Percentiles rank a stretch among this genome's conserved stretches.
phyloP scores from a whole-genome alignment of 2,113 vertebrate genomes.

The Zapus hudsonius region DNA sequence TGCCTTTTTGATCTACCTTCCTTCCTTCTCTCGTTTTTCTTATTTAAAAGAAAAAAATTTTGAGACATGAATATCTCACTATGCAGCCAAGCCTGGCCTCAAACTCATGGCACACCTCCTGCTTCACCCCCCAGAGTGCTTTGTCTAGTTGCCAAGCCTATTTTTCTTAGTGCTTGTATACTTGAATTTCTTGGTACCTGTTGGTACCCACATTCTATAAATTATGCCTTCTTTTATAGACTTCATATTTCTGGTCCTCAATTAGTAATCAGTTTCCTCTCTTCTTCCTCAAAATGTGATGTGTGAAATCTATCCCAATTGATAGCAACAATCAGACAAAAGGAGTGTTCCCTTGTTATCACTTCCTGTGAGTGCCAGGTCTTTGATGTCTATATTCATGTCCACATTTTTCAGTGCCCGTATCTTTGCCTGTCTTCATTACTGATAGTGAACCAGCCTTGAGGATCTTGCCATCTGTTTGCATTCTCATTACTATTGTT shows the following conservation, averaged over 20 bases:
- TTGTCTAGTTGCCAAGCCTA: neutral
- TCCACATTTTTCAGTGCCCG: neutral
- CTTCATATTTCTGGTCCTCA: neutral
- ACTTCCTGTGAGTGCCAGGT: neutral
- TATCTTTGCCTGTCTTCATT: neutral
- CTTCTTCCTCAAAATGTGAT: conserved; percentile 13
- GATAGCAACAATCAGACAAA: neutral
- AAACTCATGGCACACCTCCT: neutral
- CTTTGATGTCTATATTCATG: neutral
- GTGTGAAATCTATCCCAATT: neutral
- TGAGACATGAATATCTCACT: no score
- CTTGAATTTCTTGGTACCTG: neutral
- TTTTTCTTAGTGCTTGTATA: neutral
- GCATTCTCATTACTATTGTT: neutral
- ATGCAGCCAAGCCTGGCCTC: neutral
- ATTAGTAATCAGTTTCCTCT: neutral
- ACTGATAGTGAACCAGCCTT: neutral
- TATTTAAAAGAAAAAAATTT: no score
- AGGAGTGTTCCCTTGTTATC: neutral
- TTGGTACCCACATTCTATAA: neutral
- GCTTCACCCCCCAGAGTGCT: neutral
- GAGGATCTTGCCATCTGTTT: neutral
- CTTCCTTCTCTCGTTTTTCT: no score
- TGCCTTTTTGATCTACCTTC: neutral
- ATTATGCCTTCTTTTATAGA: neutral